Evolutionary conservation across 2,113 vertebrate genomes (phyloP).

Genomic region (Laticauda laticaudata): DNA sequence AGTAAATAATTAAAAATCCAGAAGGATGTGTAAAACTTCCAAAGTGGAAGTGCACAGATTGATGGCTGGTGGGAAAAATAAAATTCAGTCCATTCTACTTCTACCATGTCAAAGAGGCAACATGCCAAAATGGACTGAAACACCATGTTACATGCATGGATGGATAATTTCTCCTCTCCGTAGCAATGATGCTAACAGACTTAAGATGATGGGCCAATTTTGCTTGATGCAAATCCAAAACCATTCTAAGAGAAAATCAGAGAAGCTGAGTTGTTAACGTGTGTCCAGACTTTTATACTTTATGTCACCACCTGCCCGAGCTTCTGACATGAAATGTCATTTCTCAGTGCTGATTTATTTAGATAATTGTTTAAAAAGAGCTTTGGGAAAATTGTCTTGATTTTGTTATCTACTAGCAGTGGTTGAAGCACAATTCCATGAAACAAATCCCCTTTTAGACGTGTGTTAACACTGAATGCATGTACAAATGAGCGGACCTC

Average conservation of each 20-base stretch:
- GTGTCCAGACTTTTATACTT: background rate
- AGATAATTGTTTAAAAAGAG: background rate
- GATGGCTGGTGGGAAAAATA: slow-evolving; percentile 19
- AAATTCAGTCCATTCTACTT: slow-evolving; percentile 2
- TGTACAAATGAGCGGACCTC: background rate
- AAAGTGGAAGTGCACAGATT: background rate
- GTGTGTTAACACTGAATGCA: background rate
- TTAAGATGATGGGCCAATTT: background rate
- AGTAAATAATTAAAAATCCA: slow-evolving; percentile 14
- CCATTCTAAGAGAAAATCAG: background rate
- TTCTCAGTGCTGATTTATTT: background rate
- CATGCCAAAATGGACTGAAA: slow-evolving; percentile 1
- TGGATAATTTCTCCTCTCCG: background rate
- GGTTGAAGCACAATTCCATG: background rate
- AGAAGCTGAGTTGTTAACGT: background rate
- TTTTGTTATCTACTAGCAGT: background rate
- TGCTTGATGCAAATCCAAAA: slow-evolving; percentile 1
- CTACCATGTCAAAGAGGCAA: slow-evolving; percentile 14
- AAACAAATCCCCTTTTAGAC: background rate
- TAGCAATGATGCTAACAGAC: slow-evolving; percentile 28
- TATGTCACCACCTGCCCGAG: background rate
- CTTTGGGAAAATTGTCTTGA: background rate
- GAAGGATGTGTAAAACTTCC: background rate
- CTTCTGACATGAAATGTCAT: background rate
- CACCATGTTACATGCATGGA: background rate